A percentile compares a stretch with the other conserved stretches of the same genome.
phyloP scores from a whole-genome alignment of 2,888 invertebrate genomes.

The Hesperia comma region DNA sequence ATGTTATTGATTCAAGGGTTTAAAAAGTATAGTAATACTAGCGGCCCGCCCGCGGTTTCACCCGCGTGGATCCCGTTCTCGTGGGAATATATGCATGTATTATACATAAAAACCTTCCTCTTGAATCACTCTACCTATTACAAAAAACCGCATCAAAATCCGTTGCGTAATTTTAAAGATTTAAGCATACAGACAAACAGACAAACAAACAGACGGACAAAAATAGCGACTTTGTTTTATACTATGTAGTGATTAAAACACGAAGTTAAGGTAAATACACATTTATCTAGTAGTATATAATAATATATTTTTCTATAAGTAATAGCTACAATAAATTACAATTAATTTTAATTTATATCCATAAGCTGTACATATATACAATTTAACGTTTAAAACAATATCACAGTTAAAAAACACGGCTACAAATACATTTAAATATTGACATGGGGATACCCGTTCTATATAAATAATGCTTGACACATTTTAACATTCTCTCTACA shows the following conservation, averaged over 20 bases:
- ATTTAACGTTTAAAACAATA: slow-evolving; percentile 60
- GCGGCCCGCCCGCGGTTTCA: too few species aligned
- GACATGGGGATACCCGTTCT: slow-evolving; percentile 11
- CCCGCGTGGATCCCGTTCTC: too few species aligned
- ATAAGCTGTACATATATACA: slow-evolving; percentile 67
- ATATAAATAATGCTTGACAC: not conserved
- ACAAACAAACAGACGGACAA: too few species aligned
- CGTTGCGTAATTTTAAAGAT: too few species aligned
- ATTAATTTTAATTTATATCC: slow-evolving; percentile 48
- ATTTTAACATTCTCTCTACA: slow-evolving; percentile 16
- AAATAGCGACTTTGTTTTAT: too few species aligned
- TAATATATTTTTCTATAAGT: slow-evolving; percentile 56
- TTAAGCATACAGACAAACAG: too few species aligned
- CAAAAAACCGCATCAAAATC: too few species aligned
- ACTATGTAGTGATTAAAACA: slow-evolving; percentile 44
- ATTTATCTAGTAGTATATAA: slow-evolving; percentile 37
- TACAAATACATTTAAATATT: slow-evolving; percentile 17
- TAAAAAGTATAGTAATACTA: not conserved
- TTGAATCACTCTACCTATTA: too few species aligned
- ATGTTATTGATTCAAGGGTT: not conserved
- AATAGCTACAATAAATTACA: slow-evolving; percentile 63
- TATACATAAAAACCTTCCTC: too few species aligned
- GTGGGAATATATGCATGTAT: too few species aligned
- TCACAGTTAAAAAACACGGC: slow-evolving; percentile 62
- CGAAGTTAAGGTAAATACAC: slow-evolving; percentile 53